Evolutionary conservation across 2,113 vertebrate genomes (phyloP), one percentile per base, ranked within the genome.

Genomic region (Pseudorasbora parva): DNA sequence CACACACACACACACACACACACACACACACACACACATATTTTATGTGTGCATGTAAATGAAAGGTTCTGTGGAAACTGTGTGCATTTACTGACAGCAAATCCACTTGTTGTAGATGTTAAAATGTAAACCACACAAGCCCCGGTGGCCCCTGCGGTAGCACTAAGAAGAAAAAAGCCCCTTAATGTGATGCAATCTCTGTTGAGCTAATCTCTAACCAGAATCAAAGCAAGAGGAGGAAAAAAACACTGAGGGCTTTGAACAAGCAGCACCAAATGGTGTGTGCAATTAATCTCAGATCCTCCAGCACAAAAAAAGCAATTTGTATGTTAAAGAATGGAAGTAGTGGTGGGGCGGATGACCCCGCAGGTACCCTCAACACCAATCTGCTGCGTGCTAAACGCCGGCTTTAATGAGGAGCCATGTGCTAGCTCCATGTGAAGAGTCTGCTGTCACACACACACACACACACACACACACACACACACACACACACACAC

Each of bases 291-390:
- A 92, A 93, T 93, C 90, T 93, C 90, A 88, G 90, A 92, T 93
- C 91, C 91, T 91, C 86, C 86, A 30, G 75, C 89, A 93, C 92
- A 94, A 92, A 93, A 90, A 91, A 93, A 92, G 88, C 91, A 92
- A 93, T 94, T 93, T 93, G 93, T 93, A 93, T 93, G 92, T 93
- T 92, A 93, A 93, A 91, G 92, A 91, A 91, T 84, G 85, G 89
- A 85, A 86, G 72, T 86, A 41, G 79, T 87, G 84, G 82, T 78
- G 1, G 66, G 83, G 41, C 84, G 51, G 85, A 83, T 56, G 41
- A 88, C 83, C 85, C 64, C 72, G 25, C 87, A 88, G 89, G 89
- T 87, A 83, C 80, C 69, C 88, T 87, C 85, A 89, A 57, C 81
- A 72, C 85, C 91, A 93, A 89, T 92, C 91, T 92, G 92, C 85